Evolutionary conservation across 2,797 vertebrate species (phyloP), one percentile per base, ranked within the genome.

Genomic region (Pangasius larnaudii): DNA sequence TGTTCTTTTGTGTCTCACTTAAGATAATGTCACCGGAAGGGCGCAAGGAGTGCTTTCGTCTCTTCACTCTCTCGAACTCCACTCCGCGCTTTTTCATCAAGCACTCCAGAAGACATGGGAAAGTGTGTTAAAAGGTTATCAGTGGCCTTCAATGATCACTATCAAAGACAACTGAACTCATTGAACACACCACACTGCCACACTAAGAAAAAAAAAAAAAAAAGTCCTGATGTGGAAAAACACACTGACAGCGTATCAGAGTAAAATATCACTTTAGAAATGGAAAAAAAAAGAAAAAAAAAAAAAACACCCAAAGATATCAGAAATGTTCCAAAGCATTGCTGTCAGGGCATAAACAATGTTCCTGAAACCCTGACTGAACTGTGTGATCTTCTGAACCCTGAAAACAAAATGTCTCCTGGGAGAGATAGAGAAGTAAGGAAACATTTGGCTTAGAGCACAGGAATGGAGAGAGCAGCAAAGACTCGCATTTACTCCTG

Each of bases 11-110:
- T 94, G 92, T 94, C 93, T 92, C 92, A 93, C 94, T 95, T 89
- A 90, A 95, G 95, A 95, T 95, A 92, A 93, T 94, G 93, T 94
- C 95, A 94, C 88, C 80, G 89, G 89, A 94, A 95, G 92, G 91
- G 91, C 93, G 92, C 30, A 84, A 88, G 24, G 91, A 91, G 87
- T 92, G 92, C 93, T 93, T 91, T 91, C 84, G 86, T 86, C 77
- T 81, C 88, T 86, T 90, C 91, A 88, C 75, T 90, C 90, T 93
- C 93, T 91, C 86, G 77, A 94, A 93, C 92, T 90, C 22, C 90
- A 93, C 89, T 91, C 90, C 84, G 90, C 90, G 42, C 39, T 49
- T 91, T 93, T 90, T 90, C 90, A 90, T 94, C 92, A 92, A 94
- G 92, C 88, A 87, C 91, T 90, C 74, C 79, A 91, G 72, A 88